Base-by-base conservation (phyloP, 30 jellyfish, hydroid and myxozoan species). In the Rhopilema esculentum region DNA sequence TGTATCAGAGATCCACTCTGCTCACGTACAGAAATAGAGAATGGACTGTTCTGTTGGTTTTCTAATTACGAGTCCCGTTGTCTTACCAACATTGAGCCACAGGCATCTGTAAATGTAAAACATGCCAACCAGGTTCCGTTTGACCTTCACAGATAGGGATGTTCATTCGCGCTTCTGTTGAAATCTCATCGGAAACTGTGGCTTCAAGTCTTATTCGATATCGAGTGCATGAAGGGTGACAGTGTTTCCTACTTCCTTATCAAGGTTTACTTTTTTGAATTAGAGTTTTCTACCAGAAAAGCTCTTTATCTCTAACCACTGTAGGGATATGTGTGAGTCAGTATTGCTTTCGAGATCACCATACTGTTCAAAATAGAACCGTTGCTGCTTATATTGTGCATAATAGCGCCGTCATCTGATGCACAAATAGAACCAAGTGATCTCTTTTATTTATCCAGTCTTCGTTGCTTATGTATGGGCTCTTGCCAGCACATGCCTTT, bases 131-230 rank as follows among this genome's bases (percentile, higher is more conserved):
- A 50, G 49, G 33, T 50, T 70, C 26, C 67, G 30, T 27, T 20
- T 71, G 82, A 71, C 82, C 82, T 71, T 63, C 64, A 16, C 21
- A 21, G 27, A 53, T 17, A 12, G 26, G n/a, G 82, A 27, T 71
- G 65, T 50, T 50, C 82, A 26, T 63, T 71, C n/a, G 33, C 18
- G 67, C 0, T 71, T 31, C 49, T 16, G 18, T 24, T 19, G 72
- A 75, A 75, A 75, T 75, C 85, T 20, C 85, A 75, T 75, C 85
- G 85, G 85, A 75, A 75, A 26, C 25, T 75, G 85, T 50, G 85
- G 85, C 70, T 50, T 33, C 25, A 16, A 8, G 51, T 75, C 24
- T 24, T 52, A 22, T 75, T 67, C 48, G 17, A 32, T 32, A 9
- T 75, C 72, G 33, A 75, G 72, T 33, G 74, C 85, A 29, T 75